Percentiles rank a stretch among this genome's conserved stretches.
phyloP scores from a whole-genome alignment of 2,888 invertebrate species.

The Apamea crenata region DNA sequence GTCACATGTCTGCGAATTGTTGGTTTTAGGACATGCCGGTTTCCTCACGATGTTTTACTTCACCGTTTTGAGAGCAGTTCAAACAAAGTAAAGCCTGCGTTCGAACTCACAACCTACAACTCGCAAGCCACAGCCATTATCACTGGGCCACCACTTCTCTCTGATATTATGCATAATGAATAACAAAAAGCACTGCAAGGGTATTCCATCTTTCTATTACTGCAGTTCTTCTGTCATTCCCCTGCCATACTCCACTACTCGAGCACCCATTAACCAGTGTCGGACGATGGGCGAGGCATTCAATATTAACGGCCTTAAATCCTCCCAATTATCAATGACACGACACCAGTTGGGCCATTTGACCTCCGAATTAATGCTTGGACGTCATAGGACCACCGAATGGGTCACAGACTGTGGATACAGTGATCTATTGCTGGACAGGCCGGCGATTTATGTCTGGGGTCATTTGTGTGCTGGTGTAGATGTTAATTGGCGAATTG shows the following conservation, averaged over 20 bases:
- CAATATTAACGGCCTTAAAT: conserved; percentile 66
- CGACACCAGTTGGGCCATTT: conserved; percentile 52
- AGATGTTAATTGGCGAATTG: background rate
- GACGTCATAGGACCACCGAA: conserved; percentile 34
- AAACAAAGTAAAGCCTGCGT: too few relatives aligned
- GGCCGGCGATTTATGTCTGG: conserved; percentile 14
- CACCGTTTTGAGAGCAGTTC: too few relatives aligned
- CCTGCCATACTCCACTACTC: background rate
- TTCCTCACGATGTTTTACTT: too few relatives aligned
- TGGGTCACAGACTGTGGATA: conserved; percentile 22
- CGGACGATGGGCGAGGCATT: conserved; percentile 53
- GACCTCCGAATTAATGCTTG: conserved; percentile 57
- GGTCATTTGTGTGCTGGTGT: background rate
- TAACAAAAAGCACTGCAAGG: background rate
- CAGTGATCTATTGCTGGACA: conserved; percentile 26
- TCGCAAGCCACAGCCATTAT: too few relatives aligned
- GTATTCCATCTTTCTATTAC: background rate
- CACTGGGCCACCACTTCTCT: too few relatives aligned
- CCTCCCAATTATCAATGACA: conserved; percentile 63
- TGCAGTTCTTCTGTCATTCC: conserved; percentile 27
- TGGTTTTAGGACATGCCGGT: too few relatives aligned
- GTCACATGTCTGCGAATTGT: too few relatives aligned
- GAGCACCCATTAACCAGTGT: conserved; percentile 56
- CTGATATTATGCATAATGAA: too few relatives aligned
- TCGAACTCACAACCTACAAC: too few relatives aligned